Base-by-base conservation (phyloP, 2,797 vertebrate genomes). In the Epinephelus malabaricus region DNA sequence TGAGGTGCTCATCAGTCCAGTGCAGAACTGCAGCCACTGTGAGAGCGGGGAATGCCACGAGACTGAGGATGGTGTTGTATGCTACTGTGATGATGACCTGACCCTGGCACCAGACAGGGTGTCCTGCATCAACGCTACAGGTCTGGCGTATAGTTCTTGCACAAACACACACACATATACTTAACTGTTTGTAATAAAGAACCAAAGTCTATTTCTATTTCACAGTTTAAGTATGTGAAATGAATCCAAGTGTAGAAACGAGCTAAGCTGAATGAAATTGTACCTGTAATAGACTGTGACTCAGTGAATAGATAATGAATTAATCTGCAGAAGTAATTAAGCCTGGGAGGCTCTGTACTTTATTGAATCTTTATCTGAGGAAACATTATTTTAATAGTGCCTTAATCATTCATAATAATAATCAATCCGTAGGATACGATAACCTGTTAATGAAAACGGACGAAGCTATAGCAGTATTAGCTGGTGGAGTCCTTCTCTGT, bases 1-100 rank as follows among this genome's bases (percentile, higher is more conserved):
- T 51, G 98, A 99, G 89, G 98, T 99, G 90, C 95, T 97, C 79
- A 98, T 99, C 91, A 96, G 92, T 66, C 95, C 97, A 1, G 97
- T 97, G 74, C 96, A 97, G 79, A 99, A 99, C 96, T 99, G 98
- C 94, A 99, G 97, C 91, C 97, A 98, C 92, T 99, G 98, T 69
- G 95, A 98, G 81, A 96, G 96, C 65, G 95, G 96, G 0, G 97
- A 99, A 62, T 99, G 98, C 86, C 96, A 96, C 62, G 82, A 96
- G 86, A 95, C 94, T 74, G 88, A 92, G 0, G 95, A 96, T 38
- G 92, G 94, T 56, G 85, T 96, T 51, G 91, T 97, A 90, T 99
- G 98, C 92, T 97, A 95, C 94, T 99, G 98, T 53, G 97, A 97
- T 5, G 93, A 96, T 1, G 96, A 96, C 70, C 96, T 96, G 0